phyloP scores from a whole-genome alignment of 1,140 invertebrate species.

The Eubasilissa regina region DNA sequence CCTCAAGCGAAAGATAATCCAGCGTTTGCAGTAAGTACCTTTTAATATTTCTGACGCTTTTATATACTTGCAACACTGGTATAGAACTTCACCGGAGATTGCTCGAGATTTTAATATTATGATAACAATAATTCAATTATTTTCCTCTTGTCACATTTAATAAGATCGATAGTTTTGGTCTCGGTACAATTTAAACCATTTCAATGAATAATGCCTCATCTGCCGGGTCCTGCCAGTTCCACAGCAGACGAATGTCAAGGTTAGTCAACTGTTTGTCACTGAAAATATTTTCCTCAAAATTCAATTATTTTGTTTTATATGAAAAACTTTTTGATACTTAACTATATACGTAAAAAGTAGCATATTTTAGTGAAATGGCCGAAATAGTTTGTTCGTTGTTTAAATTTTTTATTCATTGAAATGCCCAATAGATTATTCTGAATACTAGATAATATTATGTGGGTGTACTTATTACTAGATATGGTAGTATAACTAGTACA shows the following conservation, averaged over 20 bases:
- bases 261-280: slow-evolving; percentile 39
- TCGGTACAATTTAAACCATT: slow-evolving; percentile 24
- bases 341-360: too few species aligned
- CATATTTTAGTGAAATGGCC: too few species aligned
- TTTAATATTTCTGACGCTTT: not conserved
- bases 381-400: too few species aligned
- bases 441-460: slow-evolving; percentile 11
- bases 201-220: slow-evolving; percentile 47
- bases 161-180: not conserved
- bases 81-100: slow-evolving; percentile 39
- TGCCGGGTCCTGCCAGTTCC: slow-evolving; percentile 23
- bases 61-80: slow-evolving; percentile 25
- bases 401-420: too few species aligned
- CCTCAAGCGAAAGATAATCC: too few species aligned
- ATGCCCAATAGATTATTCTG: too few species aligned
- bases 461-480: slow-evolving; percentile 29
- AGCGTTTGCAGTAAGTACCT: too few species aligned
- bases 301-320: not conserved
- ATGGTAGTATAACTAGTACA: slow-evolving; percentile 16
- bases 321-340: too few species aligned
- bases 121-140: slow-evolving; percentile 47
- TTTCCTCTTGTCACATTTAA: slow-evolving; percentile 25
- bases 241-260: slow-evolving; percentile 46
- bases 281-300: slow-evolving; percentile 26
- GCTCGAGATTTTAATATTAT: slow-evolving; percentile 46